Conservation (phyloP, 1,140 invertebrate genomes). For the Aphidius gifuensis region DNA sequence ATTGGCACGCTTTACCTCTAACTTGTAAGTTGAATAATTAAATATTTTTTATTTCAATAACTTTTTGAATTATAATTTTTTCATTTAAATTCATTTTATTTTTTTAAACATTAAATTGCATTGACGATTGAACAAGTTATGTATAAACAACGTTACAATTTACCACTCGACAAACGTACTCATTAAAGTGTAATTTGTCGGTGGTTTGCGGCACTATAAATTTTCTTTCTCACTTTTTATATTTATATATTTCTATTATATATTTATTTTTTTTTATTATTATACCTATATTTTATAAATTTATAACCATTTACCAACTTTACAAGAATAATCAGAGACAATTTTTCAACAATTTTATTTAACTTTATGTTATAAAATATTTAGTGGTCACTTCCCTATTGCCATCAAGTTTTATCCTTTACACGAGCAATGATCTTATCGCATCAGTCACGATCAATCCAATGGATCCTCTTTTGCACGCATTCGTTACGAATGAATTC, state of each 20-base stretch:
- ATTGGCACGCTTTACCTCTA: constrained; percentile 57
- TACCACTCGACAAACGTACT: too few species aligned
- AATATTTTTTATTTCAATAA: too few species aligned
- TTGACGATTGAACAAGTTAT: too few species aligned
- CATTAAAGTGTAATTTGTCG: too few species aligned
- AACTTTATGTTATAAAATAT: constrained; percentile 5
- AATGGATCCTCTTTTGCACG: too few species aligned
- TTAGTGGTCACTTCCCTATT: constrained; percentile 7
- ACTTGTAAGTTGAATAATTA: constrained; percentile 41
- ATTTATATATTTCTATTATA: background rate
- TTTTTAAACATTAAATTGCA: too few species aligned
- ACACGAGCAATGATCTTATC: background rate
- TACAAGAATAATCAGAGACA: background rate
- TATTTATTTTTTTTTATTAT: constrained; percentile 4
- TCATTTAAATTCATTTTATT: background rate
- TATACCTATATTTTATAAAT: constrained; percentile 3
- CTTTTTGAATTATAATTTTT: background rate
- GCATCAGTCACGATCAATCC: too few species aligned
- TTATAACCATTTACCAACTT: constrained; percentile 1
- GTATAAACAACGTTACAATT: too few species aligned
- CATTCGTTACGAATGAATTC: too few species aligned
- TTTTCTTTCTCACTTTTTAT: too few species aligned
- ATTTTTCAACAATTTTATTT: background rate
- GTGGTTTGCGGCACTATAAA: too few species aligned
- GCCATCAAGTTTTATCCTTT: constrained; percentile 2